Percentiles rank a stretch among this genome's conserved stretches.
These are phyloP conservation scores for Pseudochirops cupreus DNA, from an alignment of 2,797 vertebrate genomes.

Conservation along the genomic window DNA sequence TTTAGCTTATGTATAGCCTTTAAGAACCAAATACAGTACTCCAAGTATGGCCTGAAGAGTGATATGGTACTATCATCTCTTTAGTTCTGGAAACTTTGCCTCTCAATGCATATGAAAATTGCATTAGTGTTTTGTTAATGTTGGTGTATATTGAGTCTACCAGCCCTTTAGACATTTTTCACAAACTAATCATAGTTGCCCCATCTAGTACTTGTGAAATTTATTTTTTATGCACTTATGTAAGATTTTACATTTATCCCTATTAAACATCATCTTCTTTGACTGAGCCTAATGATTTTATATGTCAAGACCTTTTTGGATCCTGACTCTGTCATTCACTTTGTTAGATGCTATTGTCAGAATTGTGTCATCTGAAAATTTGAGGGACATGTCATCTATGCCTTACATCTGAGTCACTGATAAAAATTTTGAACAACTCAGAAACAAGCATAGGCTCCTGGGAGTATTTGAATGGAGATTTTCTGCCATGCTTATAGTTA, in stretches of 20 bases:
- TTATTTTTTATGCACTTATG: neutral
- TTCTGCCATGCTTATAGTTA: neutral
- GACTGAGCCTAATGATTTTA: neutral
- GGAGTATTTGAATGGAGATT: neutral
- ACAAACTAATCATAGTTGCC: neutral
- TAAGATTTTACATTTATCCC: neutral
- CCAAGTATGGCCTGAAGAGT: neutral
- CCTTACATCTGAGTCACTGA: neutral
- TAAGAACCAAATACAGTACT: neutral
- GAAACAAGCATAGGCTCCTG: neutral
- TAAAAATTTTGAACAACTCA: neutral
- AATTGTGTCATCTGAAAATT: neutral
- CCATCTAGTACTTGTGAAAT: neutral
- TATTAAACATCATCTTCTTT: neutral
- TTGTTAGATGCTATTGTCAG: neutral
- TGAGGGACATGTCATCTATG: neutral
- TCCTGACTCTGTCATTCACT: neutral
- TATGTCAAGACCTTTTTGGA: neutral
- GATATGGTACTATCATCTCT: neutral
- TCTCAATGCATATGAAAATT: neutral
- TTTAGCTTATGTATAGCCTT: neutral
- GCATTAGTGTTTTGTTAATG: neutral
- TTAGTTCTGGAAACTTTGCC: neutral
- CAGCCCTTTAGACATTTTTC: neutral
- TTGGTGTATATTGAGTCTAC: neutral